Base-by-base conservation (phyloP, 2,888 invertebrate genomes). In the Chloromyia formosa region DNA sequence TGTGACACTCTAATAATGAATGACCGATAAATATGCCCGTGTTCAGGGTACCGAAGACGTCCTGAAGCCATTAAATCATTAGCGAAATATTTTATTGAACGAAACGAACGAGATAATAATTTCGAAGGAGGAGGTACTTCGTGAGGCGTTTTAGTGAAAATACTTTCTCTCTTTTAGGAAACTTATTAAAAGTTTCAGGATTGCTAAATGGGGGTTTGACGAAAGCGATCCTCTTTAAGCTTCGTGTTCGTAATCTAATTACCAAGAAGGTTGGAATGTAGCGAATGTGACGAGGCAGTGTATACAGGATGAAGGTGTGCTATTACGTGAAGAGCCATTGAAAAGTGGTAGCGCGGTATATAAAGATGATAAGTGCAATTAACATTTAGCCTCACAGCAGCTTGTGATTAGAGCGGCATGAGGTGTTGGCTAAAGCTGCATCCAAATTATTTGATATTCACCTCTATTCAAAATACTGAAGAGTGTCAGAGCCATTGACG, bases 61-160 rank as follows among this genome's bases (percentile, higher is more conserved):
- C 14, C 35, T 49, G 35, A 66, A 22, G 23, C 45, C 49, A 66
- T 49, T 66, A 42, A 66, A 66, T 66, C 66, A 66, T 66, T 49
- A 66, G 20, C 49, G 22, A 45, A 66, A 66, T n/a, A 45, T 62
- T 62, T 62, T 18, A 62, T 66, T 66, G 16, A 2, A 22, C 49
- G 22, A 2, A 45, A 14, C 12, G 16, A 45, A 14, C 12, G 49
- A 18, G n/a, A 42, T 20, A 49, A 49, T 45, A 54, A 35, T 69
- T 54, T 27, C 54, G 69, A 54, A 14, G 27, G 2, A 4, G 27
- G 18, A 20, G 40, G 53, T 69, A 69, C 71, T 58, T 56, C 5
- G 20, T 20, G 12, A 35, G 27, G 27, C 27, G 7, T 35, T 18
- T 40, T 27, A 69, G 14, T 56, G 14, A 16, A 69, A 71, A 71